A percentile compares a stretch with the other conserved stretches of the same genome.
These are phyloP conservation scores for Hemicordylus capensis DNA, from an alignment of 2,113 vertebrate genomes.

Conservation along the genomic window DNA sequence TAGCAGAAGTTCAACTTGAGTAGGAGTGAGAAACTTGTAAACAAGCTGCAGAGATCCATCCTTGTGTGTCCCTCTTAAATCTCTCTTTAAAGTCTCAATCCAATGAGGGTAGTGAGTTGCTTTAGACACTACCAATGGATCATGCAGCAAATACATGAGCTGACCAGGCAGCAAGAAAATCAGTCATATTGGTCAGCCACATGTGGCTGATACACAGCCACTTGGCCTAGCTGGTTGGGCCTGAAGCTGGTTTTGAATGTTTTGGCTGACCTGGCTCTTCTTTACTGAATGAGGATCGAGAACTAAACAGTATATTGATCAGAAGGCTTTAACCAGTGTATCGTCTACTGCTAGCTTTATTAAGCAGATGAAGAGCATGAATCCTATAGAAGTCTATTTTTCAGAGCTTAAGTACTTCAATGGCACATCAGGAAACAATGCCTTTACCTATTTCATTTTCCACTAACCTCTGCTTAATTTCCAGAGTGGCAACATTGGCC, in stretches of 20 bases:
- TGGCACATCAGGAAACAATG: not conserved
- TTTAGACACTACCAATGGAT: not conserved
- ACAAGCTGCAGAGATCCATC: not conserved
- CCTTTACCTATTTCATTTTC: not conserved
- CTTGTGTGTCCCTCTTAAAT: not conserved
- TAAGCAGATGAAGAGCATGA: conserved; percentile 25
- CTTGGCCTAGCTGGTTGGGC: not conserved
- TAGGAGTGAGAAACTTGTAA: conserved; percentile 40
- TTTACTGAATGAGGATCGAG: not conserved
- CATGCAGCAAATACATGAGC: not conserved
- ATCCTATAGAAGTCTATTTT: conserved; percentile 9
- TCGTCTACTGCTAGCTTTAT: not conserved
- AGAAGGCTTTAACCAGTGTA: not conserved
- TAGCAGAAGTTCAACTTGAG: conserved; percentile 42
- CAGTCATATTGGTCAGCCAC: no score
- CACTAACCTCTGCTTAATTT: conserved; percentile 5
- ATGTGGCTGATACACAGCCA: not conserved
- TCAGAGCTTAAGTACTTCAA: not conserved
- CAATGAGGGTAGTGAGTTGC: not conserved
- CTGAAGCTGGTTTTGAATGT: not conserved
- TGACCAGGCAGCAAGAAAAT: not conserved
- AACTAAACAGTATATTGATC: not conserved
- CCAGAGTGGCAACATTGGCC: not conserved
- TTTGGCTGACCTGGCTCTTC: no score
- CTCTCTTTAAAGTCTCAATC: not conserved